Conservation (phyloP, 2,797 vertebrate species). For the Leuciscus waleckii region DNA sequence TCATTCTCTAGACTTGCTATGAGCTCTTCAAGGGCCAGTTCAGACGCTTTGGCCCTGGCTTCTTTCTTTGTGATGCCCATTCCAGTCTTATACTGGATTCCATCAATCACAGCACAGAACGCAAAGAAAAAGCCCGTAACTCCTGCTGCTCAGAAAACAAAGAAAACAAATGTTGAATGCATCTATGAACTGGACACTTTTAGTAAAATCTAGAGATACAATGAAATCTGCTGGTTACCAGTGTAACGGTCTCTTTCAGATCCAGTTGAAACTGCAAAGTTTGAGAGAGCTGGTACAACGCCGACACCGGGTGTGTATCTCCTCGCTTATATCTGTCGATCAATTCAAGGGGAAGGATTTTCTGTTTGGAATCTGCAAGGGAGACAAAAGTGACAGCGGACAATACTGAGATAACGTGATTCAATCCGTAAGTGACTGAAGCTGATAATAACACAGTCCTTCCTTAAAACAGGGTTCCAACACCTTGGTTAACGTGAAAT, state of each 20-base stretch:
- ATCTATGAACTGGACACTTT: not conserved
- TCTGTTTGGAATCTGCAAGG: constrained; percentile 50
- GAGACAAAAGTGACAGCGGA: not conserved
- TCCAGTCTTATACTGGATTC: constrained; percentile 87
- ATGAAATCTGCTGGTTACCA: constrained; percentile 63
- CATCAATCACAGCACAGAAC: constrained; percentile 91
- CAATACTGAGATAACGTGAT: not conserved
- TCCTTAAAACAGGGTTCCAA: too few species aligned
- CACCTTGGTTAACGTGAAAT: too few species aligned
- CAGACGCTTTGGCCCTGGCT: constrained; percentile 84
- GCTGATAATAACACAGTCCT: not conserved
- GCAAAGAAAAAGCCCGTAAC: constrained; percentile 85
- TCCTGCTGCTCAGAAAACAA: constrained; percentile 69
- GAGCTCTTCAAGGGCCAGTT: constrained; percentile 86
- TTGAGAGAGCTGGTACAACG: constrained; percentile 85
- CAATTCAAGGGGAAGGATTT: constrained; percentile 69
- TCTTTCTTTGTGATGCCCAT: constrained; percentile 92
- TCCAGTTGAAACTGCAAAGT: constrained; percentile 80
- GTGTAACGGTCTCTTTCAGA: constrained; percentile 88
- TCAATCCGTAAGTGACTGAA: not conserved
- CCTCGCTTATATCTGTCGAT: constrained; percentile 81
- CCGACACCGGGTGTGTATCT: constrained; percentile 80
- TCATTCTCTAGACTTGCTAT: constrained; percentile 74
- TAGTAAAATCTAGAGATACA: not conserved
- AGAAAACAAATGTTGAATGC: not conserved